Percentiles rank a stretch among this genome's conserved stretches.
Evolutionary conservation across 2,113 vertebrate species (phyloP).

Genomic region (Phrynosoma blainvillii): DNA sequence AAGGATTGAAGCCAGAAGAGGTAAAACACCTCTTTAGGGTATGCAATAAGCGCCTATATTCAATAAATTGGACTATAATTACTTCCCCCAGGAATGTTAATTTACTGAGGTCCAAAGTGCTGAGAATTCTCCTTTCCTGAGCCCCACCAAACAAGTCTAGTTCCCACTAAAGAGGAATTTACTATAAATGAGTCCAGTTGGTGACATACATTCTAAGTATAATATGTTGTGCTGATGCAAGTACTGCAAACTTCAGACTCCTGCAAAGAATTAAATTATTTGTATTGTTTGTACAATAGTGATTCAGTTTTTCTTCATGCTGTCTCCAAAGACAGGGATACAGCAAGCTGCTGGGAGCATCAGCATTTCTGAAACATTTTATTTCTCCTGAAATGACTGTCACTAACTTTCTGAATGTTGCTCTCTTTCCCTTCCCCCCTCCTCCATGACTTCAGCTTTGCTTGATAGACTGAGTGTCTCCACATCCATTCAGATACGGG

Average conservation of each 20-base stretch:
- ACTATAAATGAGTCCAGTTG: not conserved
- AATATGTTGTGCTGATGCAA: not conserved
- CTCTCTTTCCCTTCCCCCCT: not conserved
- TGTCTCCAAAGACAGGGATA: not conserved
- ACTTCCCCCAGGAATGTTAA: not conserved
- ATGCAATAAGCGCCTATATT: too few relatives aligned
- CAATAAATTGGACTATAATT: not conserved
- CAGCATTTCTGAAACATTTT: conserved; percentile 19
- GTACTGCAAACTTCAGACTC: not conserved
- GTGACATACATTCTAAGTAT: not conserved
- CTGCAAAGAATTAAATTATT: not conserved
- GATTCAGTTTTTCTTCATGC: not conserved
- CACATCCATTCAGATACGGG: not conserved
- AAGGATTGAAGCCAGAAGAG: too few relatives aligned
- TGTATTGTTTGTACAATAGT: not conserved
- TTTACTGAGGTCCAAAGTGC: not conserved
- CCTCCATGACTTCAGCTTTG: not conserved
- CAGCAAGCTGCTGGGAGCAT: not conserved
- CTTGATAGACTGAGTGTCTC: not conserved
- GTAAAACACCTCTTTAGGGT: too few relatives aligned
- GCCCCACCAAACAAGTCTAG: not conserved
- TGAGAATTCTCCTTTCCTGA: not conserved
- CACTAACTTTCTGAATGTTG: not conserved
- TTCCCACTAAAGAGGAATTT: not conserved
- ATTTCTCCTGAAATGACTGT: not conserved